phyloP scores from a whole-genome alignment of 2,797 vertebrate species.

The Menidia menidia region DNA sequence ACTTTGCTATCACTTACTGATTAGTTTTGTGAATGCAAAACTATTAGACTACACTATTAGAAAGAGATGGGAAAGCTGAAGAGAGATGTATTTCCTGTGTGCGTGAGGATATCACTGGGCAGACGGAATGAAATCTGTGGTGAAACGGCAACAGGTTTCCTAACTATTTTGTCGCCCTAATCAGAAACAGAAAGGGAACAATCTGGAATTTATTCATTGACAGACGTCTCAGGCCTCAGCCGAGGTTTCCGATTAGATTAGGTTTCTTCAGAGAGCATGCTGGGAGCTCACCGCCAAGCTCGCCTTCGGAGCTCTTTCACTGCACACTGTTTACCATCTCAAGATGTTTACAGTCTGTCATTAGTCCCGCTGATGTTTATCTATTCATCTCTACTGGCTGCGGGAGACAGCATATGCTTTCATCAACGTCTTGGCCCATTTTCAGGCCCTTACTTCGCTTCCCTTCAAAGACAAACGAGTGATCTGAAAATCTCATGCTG shows the following conservation, averaged over 20 bases:
- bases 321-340: conserved; percentile 42
- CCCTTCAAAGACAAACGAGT: conserved; percentile 40
- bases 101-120: conserved; percentile 3
- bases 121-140: conserved; percentile 4
- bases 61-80: background rate
- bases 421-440: conserved; percentile 50
- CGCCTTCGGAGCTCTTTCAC: conserved; percentile 38
- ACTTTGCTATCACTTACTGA: too few species aligned
- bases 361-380: conserved; percentile 49
- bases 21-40: background rate
- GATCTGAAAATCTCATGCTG: conserved; percentile 28
- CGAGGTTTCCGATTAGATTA: conserved; percentile 31
- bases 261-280: conserved; percentile 11
- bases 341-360: conserved; percentile 54
- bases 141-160: conserved; percentile 2
- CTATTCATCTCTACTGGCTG: conserved; percentile 54
- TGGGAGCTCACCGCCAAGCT: conserved; percentile 17
- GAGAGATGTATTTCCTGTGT: conserved; percentile 5
- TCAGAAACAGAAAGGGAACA: conserved; percentile 15
- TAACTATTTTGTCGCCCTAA: conserved; percentile 12
- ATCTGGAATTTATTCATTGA: conserved; percentile 30
- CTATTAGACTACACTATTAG: background rate
- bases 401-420: conserved; percentile 42
- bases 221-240: conserved; percentile 17
- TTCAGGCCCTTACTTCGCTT: conserved; percentile 25